These are phyloP conservation scores for Leptestheria dahalacensis DNA, from an alignment of 1,140 invertebrate species.

Conservation along the genomic window DNA sequence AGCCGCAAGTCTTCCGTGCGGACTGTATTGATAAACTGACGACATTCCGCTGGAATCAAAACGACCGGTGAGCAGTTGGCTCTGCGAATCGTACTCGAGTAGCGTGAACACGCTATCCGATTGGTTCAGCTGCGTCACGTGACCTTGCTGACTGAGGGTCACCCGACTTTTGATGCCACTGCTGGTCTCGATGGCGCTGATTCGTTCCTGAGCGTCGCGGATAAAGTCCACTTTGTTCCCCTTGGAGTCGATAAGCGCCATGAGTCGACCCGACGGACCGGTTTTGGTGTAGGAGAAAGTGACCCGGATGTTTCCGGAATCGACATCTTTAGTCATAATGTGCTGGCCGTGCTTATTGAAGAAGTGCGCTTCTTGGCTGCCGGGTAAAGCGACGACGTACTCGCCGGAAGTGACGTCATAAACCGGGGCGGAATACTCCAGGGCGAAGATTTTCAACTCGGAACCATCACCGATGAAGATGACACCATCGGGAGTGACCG, in stretches of 20 bases:
- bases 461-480: conserved; percentile 69
- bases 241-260: conserved; percentile 2
- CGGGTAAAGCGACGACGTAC: conserved; percentile 81
- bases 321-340: conserved; percentile 77
- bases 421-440: conserved; percentile 75
- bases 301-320: conserved; percentile 80
- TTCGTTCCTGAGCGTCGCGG: conserved; percentile 10
- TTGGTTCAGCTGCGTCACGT: conserved; percentile 1
- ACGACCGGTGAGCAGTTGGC: conserved; percentile 59
- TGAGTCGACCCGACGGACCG: conserved; percentile 63
- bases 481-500: conserved; percentile 83
- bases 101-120: conserved; percentile 6
- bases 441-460: conserved; percentile 60
- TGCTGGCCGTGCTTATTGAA: conserved; percentile 91
- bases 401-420: conserved; percentile 70
- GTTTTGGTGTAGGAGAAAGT: conserved; percentile 93
- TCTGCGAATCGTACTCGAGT: conserved; percentile 66
- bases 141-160: neutral
- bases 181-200: conserved; percentile 11
- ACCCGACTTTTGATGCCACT: conserved; percentile 10
- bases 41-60: conserved; percentile 38
- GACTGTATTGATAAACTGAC: conserved; percentile 77
- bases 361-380: conserved; percentile 79
- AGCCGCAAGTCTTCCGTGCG: conserved; percentile 62
- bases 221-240: conserved; percentile 13